Evolutionary conservation across 2,888 invertebrate species (phyloP).

Genomic region (Spisula solida): DNA sequence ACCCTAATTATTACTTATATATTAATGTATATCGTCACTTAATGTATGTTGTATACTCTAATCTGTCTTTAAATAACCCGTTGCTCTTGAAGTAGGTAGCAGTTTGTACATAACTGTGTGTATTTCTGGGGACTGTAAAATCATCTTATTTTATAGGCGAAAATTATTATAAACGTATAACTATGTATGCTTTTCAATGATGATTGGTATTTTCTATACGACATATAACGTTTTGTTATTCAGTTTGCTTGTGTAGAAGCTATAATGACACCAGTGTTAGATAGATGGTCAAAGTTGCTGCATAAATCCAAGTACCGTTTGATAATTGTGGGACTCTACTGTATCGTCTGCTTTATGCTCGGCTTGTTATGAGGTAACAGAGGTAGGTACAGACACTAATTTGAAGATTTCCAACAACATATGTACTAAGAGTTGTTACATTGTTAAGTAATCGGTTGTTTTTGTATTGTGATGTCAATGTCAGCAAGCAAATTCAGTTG

Average conservation of each 20-base stretch:
- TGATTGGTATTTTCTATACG: background rate
- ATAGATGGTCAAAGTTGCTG: background rate
- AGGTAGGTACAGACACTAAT: background rate
- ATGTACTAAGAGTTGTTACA: too few relatives aligned
- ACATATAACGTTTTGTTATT: background rate
- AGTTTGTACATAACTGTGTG: too few relatives aligned
- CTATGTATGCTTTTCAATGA: background rate
- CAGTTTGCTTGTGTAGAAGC: conserved; percentile 17
- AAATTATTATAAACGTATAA: too few relatives aligned
- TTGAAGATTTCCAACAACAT: too few relatives aligned
- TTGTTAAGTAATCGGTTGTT: too few relatives aligned
- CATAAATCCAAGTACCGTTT: conserved; percentile 4
- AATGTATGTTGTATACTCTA: too few relatives aligned
- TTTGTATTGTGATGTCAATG: background rate
- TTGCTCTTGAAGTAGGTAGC: too few relatives aligned
- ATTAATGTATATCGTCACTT: too few relatives aligned
- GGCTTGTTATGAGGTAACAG: background rate
- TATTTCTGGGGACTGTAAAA: too few relatives aligned
- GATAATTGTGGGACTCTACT: background rate
- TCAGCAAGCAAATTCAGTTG: background rate
- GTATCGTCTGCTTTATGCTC: background rate
- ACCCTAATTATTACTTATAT: too few relatives aligned
- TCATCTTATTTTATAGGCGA: too few relatives aligned
- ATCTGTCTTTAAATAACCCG: too few relatives aligned
- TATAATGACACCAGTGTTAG: background rate